phyloP scores from a whole-genome alignment of 2,888 invertebrate genomes.

The Calephelis perditalis region DNA sequence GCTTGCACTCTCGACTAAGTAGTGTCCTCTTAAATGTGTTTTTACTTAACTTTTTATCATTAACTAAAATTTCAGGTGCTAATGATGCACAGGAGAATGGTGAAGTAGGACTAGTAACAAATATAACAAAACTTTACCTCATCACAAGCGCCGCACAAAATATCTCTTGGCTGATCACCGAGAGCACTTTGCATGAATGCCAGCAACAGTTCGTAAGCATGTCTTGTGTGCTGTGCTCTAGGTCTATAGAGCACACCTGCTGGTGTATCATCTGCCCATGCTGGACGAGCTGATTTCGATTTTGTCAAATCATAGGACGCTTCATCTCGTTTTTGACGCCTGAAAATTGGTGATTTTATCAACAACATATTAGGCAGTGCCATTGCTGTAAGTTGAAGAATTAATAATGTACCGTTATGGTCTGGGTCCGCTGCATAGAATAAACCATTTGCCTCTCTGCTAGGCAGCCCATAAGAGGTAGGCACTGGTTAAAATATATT shows the following conservation, averaged over 20 bases:
- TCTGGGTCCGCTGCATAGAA: no score
- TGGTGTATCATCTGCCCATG: constrained; percentile 94
- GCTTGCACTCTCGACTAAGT: no score
- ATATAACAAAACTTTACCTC: constrained; percentile 81
- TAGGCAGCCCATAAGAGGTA: no score
- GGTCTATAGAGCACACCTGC: constrained; percentile 96
- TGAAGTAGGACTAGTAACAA: neutral
- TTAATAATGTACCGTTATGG: no score
- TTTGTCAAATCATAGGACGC: constrained; percentile 94
- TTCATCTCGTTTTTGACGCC: constrained; percentile 93
- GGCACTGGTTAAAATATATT: no score
- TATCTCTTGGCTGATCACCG: constrained; percentile 97
- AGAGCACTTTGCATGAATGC: constrained; percentile 98
- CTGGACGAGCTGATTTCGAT: constrained; percentile 90
- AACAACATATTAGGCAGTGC: no score
- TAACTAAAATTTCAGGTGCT: no score
- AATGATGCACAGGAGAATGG: neutral
- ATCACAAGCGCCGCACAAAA: constrained; percentile 99
- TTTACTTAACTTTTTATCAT: no score
- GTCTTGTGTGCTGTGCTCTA: constrained; percentile 97
- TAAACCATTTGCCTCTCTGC: no score
- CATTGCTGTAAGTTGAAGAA: no score
- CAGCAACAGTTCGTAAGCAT: constrained; percentile 96
- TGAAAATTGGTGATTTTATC: constrained; percentile 37
- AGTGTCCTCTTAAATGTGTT: no score